phyloP scores from a whole-genome alignment of 2,888 invertebrate genomes.

The Pecten maximus region DNA sequence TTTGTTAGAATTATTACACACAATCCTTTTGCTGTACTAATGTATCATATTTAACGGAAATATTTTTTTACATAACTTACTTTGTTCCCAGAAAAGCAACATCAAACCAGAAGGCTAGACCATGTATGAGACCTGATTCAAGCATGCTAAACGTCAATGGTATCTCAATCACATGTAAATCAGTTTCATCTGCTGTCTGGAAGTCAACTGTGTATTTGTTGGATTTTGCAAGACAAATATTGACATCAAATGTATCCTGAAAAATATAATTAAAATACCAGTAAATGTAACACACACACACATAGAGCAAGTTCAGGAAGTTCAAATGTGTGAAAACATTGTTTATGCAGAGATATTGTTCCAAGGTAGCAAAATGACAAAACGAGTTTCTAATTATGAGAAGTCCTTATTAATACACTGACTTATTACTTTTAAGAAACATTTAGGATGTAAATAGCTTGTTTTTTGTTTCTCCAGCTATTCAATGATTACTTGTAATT shows the following conservation, averaged over 20 bases:
- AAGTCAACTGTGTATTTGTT: conserved; percentile 97
- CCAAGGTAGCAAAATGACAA: too few relatives aligned
- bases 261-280: conserved; percentile 52
- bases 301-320: neutral
- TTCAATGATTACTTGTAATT: too few relatives aligned
- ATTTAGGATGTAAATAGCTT: too few relatives aligned
- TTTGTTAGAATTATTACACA: too few relatives aligned
- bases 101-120: conserved; percentile 99
- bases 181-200: conserved; percentile 93
- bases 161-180: conserved; percentile 96
- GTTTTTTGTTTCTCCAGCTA: too few relatives aligned
- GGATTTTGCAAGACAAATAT: conserved; percentile 97
- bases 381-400: too few relatives aligned
- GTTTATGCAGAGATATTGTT: too few relatives aligned
- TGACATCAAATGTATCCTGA: conserved; percentile 96
- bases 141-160: conserved; percentile 95
- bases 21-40: neutral
- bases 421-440: too few relatives aligned
- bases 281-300: too few relatives aligned
- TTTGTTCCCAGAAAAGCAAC: conserved; percentile 93
- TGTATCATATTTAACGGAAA: too few relatives aligned
- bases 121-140: conserved; percentile 97
- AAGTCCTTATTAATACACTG: too few relatives aligned
- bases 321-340: too few relatives aligned
- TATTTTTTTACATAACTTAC: conserved; percentile 74